These are phyloP conservation scores for Neolamprologus multifasciatus DNA, from an alignment of 2,797 vertebrate species.

Conservation along the genomic window DNA sequence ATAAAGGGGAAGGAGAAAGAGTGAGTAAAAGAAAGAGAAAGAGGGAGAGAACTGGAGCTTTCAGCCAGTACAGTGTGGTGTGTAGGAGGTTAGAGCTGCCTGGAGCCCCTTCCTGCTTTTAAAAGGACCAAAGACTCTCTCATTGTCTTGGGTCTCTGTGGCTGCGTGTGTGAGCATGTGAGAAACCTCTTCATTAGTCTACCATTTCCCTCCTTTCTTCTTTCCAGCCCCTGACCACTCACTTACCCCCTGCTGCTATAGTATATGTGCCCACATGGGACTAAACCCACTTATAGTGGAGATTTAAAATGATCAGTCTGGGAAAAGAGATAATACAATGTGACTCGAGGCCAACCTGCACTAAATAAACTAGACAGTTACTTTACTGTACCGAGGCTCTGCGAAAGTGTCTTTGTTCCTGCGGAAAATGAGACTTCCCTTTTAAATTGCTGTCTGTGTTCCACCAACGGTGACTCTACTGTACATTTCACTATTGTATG, in stretches of 20 bases:
- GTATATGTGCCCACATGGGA: constrained; percentile 30
- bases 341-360: constrained; percentile 20
- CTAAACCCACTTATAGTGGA: constrained; percentile 57
- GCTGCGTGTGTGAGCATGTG: background rate
- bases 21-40: constrained; percentile 11
- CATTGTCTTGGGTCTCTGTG: constrained; percentile 48
- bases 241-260: constrained; percentile 52
- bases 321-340: constrained; percentile 41
- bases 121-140: constrained; percentile 46
- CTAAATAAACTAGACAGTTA: constrained; percentile 44
- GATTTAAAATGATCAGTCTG: constrained; percentile 70
- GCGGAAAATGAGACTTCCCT: background rate
- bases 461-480: background rate
- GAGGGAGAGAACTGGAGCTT: constrained; percentile 6
- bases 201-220: constrained; percentile 16
- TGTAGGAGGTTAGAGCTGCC: constrained; percentile 44
- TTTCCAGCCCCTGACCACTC: constrained; percentile 45
- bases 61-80: constrained; percentile 31
- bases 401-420: background rate
- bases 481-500: background rate
- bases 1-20: constrained; percentile 11
- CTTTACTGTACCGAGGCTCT: background rate
- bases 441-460: background rate
- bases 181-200: constrained; percentile 54
- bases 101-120: constrained; percentile 51